Evolutionary conservation across 2,888 invertebrate species (phyloP).

Genomic region (Drosophila buzzatii): DNA sequence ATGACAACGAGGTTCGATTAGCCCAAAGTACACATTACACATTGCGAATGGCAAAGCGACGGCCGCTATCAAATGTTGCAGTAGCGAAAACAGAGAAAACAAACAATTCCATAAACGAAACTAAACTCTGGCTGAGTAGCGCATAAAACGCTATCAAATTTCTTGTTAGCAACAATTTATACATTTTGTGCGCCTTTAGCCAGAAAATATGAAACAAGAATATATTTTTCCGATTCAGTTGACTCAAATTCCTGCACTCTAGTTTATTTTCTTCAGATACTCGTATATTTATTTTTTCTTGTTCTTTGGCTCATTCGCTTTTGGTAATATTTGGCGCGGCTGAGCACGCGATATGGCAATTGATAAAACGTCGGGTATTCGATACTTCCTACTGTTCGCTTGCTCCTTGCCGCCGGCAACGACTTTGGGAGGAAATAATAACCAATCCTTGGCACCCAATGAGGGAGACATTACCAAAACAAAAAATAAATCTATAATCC

Average conservation of each 20-base stretch:
- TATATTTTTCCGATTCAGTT: constrained; percentile 58
- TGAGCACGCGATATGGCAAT: constrained; percentile 76
- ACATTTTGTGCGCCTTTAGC: constrained; percentile 51
- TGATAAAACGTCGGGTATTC: constrained; percentile 79
- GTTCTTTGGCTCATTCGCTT: constrained; percentile 46
- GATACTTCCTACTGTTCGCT: constrained; percentile 60
- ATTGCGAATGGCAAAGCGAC: constrained; percentile 15
- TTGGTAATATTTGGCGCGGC: constrained; percentile 52
- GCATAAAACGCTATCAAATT: constrained; percentile 66
- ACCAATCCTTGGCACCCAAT: constrained; percentile 29
- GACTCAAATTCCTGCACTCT: constrained; percentile 48
- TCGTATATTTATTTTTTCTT: constrained; percentile 31
- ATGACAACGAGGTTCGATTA: constrained; percentile 67
- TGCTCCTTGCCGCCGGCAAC: constrained; percentile 8
- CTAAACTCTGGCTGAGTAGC: constrained; percentile 31
- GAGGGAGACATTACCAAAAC: constrained; percentile 21
- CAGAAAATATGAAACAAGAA: constrained; percentile 49
- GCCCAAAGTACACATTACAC: constrained; percentile 43
- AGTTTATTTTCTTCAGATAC: constrained; percentile 20
- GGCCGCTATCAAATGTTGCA: constrained; percentile 35
- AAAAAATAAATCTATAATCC: constrained; percentile 23
- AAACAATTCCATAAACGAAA: constrained; percentile 39
- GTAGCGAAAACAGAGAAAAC: constrained; percentile 25
- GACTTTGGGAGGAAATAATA: constrained; percentile 25
- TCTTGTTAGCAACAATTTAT: constrained; percentile 75